These are phyloP conservation scores for Ormyrus thymus DNA, from an alignment of 2,888 invertebrate species.

Conservation along the genomic window DNA sequence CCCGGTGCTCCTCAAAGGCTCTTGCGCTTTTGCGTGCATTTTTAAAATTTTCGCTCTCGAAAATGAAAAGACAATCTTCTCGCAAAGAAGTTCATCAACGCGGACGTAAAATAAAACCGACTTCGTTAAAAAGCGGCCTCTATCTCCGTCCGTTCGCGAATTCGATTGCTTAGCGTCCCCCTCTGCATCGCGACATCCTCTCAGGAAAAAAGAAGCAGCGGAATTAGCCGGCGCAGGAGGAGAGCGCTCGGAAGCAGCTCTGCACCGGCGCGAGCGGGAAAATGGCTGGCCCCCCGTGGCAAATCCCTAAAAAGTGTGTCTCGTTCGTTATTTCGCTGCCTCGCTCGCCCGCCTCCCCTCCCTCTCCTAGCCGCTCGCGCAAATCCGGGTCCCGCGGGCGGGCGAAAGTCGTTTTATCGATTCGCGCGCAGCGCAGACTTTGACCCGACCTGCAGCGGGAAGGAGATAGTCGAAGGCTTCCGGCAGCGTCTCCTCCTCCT, in stretches of 20 bases:
- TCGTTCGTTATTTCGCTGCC: slow-evolving; percentile 40
- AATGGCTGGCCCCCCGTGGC: neutral
- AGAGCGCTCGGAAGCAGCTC: neutral
- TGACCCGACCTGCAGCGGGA: slow-evolving; percentile 5
- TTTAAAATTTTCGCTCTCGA: too few relatives aligned
- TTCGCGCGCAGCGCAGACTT: slow-evolving; percentile 30
- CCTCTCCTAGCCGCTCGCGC: slow-evolving; percentile 21
- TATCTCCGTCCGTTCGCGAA: too few relatives aligned
- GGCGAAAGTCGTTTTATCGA: slow-evolving; percentile 56
- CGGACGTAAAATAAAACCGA: too few relatives aligned
- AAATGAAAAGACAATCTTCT: too few relatives aligned
- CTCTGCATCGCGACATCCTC: too few relatives aligned
- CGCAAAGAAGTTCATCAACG: too few relatives aligned
- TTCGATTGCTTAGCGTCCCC: too few relatives aligned
- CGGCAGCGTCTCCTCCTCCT: slow-evolving; percentile 10
- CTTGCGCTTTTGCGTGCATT: too few relatives aligned
- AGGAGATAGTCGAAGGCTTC: slow-evolving; percentile 7
- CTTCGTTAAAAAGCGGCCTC: too few relatives aligned
- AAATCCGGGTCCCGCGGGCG: slow-evolving; percentile 53
- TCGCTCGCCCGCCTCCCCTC: neutral
- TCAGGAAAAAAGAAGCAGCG: neutral
- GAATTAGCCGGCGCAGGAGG: neutral
- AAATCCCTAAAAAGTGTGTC: slow-evolving; percentile 43
- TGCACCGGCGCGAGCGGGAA: neutral
- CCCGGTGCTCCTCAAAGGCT: too few relatives aligned